These are phyloP conservation scores for Perca flavescens DNA, from an alignment of 2,113 vertebrate species.

Conservation along the genomic window DNA sequence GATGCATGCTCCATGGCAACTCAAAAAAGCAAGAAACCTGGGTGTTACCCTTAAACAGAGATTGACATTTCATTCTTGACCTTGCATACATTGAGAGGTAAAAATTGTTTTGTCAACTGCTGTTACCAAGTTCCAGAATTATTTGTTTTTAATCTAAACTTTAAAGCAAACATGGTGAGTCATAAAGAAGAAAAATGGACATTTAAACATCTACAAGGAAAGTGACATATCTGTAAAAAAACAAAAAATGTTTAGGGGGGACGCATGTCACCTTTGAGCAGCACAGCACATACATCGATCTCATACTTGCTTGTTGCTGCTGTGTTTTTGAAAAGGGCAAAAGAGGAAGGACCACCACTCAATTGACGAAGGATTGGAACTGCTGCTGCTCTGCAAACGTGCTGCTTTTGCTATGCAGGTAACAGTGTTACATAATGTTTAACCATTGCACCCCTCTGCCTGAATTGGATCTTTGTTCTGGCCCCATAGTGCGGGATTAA, in stretches of 20 bases:
- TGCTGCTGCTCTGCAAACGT: background rate
- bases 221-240: background rate
- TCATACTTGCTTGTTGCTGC: background rate
- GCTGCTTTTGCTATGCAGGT: background rate
- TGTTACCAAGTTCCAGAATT: no score
- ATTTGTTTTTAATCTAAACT: no score
- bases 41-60: background rate
- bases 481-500: background rate
- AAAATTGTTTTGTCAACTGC: background rate
- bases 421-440: background rate
- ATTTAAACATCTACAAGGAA: no score
- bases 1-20: background rate
- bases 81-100: background rate
- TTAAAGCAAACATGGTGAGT: background rate
- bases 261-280: background rate
- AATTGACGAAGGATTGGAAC: background rate
- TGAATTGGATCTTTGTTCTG: background rate
- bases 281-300: no score
- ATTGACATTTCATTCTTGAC: background rate
- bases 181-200: no score
- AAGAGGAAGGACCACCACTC: background rate
- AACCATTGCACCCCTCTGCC: background rate
- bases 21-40: background rate
- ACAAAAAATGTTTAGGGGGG: background rate
- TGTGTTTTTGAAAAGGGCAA: background rate